Conservation (phyloP, 2,797 vertebrate genomes). For the Sebastes jordani region DNA sequence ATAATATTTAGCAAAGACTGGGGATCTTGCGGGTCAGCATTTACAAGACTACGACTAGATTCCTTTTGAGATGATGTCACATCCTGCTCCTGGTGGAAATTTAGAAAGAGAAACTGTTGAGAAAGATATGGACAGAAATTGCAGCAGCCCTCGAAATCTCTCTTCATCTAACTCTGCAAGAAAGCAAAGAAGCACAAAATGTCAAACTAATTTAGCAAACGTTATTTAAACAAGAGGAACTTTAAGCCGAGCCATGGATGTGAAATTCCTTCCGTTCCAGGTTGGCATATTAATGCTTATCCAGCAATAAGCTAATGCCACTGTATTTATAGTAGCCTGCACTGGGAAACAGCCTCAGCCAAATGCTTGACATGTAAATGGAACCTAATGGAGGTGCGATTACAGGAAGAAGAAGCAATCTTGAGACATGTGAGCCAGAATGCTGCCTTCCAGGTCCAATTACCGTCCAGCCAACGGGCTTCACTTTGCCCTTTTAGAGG, state of each 20-base stretch:
- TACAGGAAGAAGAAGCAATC: constrained; percentile 25
- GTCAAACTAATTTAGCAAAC: neutral
- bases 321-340: neutral
- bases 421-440: constrained; percentile 6
- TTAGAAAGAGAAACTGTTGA: too few relatives aligned
- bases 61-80: too few relatives aligned
- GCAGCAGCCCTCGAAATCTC: too few relatives aligned
- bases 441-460: constrained; percentile 34
- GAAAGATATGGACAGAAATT: too few relatives aligned
- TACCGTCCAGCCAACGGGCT: constrained; percentile 12
- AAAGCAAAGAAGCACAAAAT: neutral
- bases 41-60: too few relatives aligned
- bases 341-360: neutral
- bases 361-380: constrained; percentile 6
- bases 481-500: constrained; percentile 31
- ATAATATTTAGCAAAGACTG: too few relatives aligned
- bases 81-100: too few relatives aligned
- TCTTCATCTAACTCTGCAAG: neutral
- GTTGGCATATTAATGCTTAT: neutral
- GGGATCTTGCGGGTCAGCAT: too few relatives aligned
- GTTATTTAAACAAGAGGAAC: neutral
- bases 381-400: constrained; percentile 24
- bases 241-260: neutral
- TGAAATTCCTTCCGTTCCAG: neutral
- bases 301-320: neutral